A percentile compares a stretch with the other conserved stretches of the same genome.
These are phyloP conservation scores for Arvicanthis niloticus DNA, from an alignment of 2,113 vertebrate genomes.

Conservation along the genomic window DNA sequence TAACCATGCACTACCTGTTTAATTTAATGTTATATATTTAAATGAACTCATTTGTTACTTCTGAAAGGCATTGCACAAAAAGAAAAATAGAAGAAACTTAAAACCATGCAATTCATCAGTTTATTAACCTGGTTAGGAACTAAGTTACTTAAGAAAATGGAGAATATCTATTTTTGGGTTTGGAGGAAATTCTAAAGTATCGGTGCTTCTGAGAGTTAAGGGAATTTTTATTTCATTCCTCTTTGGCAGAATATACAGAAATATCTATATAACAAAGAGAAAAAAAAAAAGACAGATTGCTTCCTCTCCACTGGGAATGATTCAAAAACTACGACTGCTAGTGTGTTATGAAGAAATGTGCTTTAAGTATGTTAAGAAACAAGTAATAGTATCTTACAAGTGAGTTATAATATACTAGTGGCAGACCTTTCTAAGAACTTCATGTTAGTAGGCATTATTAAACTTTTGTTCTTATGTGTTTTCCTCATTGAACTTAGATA, in stretches of 20 bases:
- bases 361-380: slow-evolving; percentile 52
- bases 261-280: slow-evolving; percentile 28
- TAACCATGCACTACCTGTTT: slow-evolving; percentile 6
- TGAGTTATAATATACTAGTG: slow-evolving; percentile 52
- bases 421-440: slow-evolving; percentile 45
- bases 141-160: background rate
- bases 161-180: background rate
- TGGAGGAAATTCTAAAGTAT: slow-evolving; percentile 49
- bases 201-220: background rate
- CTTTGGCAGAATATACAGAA: slow-evolving; percentile 26
- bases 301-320: background rate
- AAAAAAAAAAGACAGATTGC: slow-evolving; percentile 1
- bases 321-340: background rate
- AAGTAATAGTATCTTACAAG: slow-evolving; percentile 67
- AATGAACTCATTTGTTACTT: slow-evolving; percentile 32
- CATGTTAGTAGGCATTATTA: slow-evolving; percentile 65
- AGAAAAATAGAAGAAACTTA: background rate
- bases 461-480: slow-evolving; percentile 63
- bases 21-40: slow-evolving; percentile 40
- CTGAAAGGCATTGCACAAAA: slow-evolving; percentile 22
- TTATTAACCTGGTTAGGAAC: slow-evolving; percentile 25
- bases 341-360: background rate
- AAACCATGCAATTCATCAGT: slow-evolving; percentile 23
- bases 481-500: slow-evolving; percentile 52
- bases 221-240: slow-evolving; percentile 35